phyloP scores from a whole-genome alignment of 2,113 vertebrate genomes.

The Peromyscus polionotus region DNA sequence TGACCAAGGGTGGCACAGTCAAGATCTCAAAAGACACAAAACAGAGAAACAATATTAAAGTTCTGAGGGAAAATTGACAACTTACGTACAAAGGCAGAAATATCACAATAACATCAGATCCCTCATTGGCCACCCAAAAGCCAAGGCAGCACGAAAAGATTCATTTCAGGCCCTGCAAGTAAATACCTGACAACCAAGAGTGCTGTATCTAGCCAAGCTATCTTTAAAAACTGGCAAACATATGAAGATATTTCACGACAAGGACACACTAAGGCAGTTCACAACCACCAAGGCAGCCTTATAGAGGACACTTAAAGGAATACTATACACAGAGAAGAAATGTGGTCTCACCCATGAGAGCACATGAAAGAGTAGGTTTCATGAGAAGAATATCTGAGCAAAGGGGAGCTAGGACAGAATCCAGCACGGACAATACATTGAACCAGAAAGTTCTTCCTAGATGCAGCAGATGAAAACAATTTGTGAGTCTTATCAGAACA shows the following conservation, averaged over 20 bases:
- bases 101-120: not conserved
- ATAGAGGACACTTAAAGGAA: not conserved
- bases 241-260: not conserved
- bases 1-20: not conserved
- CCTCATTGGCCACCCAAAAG: not conserved
- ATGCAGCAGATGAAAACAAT: not conserved
- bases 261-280: not conserved
- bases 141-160: not conserved
- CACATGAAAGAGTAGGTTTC: not conserved
- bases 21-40: not conserved
- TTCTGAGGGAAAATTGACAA: not conserved
- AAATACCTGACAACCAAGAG: not conserved
- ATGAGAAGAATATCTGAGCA: not conserved
- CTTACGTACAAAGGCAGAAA: not conserved
- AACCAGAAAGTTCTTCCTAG: not conserved
- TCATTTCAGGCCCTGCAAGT: not conserved
- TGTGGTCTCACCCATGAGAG: not conserved
- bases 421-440: not conserved
- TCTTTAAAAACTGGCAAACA: not conserved
- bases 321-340: not conserved
- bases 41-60: not conserved
- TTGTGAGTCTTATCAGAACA: not conserved
- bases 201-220: not conserved
- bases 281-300: not conserved
- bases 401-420: not conserved